These are phyloP conservation scores for Drosophila lacicola DNA, from an alignment of 2,888 invertebrate genomes.

Conservation along the genomic window DNA sequence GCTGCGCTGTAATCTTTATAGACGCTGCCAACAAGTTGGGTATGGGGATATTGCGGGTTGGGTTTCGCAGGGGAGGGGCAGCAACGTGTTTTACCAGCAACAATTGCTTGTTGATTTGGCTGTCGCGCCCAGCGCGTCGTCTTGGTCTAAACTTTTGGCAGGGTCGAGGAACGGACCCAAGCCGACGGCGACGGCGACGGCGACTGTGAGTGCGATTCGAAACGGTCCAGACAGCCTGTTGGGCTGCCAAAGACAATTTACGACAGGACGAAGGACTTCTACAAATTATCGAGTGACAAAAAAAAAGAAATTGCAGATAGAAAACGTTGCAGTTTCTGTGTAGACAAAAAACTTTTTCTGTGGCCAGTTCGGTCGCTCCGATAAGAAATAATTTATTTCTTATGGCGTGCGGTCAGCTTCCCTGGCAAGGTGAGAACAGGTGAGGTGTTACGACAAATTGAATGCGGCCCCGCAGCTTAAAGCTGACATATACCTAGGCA, in stretches of 20 bases:
- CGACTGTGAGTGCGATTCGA: slow-evolving; percentile 12
- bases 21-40: slow-evolving; percentile 13
- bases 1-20: slow-evolving; percentile 63
- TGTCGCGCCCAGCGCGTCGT: slow-evolving; percentile 40
- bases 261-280: slow-evolving; percentile 67
- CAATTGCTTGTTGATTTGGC: slow-evolving; percentile 78
- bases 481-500: slow-evolving; percentile 23
- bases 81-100: slow-evolving; percentile 73
- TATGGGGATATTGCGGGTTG: not conserved
- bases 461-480: slow-evolving; percentile 21
- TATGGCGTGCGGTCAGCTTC: slow-evolving; percentile 54
- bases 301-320: slow-evolving; percentile 70
- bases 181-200: slow-evolving; percentile 13
- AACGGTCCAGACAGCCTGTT: slow-evolving; percentile 47
- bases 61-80: not conserved
- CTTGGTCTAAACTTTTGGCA: slow-evolving; percentile 64
- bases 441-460: slow-evolving; percentile 26
- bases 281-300: slow-evolving; percentile 76
- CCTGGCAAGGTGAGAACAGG: slow-evolving; percentile 45
- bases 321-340: slow-evolving; percentile 54
- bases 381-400: slow-evolving; percentile 79
- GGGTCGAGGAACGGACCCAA: slow-evolving; percentile 38
- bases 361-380: slow-evolving; percentile 64
- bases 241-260: slow-evolving; percentile 79
- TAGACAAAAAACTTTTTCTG: slow-evolving; percentile 66